Evolutionary conservation across 2,113 vertebrate genomes (phyloP).

Genomic region (Pogona vitticeps): DNA sequence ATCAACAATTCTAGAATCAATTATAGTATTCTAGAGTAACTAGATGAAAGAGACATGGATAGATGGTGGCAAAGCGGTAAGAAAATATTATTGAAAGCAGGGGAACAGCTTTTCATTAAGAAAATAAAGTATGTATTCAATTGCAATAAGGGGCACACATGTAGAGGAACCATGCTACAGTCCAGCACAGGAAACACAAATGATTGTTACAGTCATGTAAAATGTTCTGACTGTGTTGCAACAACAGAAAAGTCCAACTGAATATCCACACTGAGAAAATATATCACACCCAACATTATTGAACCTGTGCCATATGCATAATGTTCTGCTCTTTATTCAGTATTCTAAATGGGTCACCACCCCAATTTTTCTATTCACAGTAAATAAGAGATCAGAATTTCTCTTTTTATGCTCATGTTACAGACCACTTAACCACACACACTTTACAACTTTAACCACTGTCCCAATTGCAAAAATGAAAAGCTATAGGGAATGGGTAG

Average conservation of each 20-base stretch:
- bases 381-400: too few species aligned
- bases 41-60: not conserved
- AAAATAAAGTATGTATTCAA: not conserved
- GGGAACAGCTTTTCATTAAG: not conserved
- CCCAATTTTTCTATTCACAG: not conserved
- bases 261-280: not conserved
- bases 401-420: not conserved
- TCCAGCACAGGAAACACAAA: not conserved
- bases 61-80: not conserved
- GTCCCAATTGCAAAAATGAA: not conserved
- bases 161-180: not conserved
- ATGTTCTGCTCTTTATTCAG: not conserved
- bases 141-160: not conserved
- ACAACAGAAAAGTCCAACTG: not conserved
- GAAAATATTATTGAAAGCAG: not conserved
- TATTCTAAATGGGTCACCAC: not conserved
- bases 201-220: not conserved
- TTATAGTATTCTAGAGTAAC: not conserved
- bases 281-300: not conserved
- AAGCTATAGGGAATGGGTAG: not conserved
- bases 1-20: not conserved
- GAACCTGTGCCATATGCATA: not conserved
- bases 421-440: not conserved
- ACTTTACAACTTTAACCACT: not conserved
- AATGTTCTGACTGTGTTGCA: not conserved